Percentiles rank a stretch among this genome's conserved stretches.
These are phyloP conservation scores for Moxostoma hubbsi DNA, from an alignment of 2,797 vertebrate genomes.

Conservation along the genomic window DNA sequence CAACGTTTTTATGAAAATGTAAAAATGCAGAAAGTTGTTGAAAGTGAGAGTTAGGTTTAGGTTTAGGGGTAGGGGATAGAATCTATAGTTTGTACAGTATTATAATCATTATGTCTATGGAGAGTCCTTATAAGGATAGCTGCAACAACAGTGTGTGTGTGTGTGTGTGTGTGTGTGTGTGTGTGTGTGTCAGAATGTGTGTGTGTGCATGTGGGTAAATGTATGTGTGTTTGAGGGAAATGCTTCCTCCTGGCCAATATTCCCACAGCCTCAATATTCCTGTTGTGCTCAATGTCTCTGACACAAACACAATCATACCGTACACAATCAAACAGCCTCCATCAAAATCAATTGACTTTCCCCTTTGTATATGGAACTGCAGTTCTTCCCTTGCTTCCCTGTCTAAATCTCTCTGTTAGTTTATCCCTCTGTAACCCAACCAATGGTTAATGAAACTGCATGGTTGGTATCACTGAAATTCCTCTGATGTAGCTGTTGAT, in stretches of 20 bases:
- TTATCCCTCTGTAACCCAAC: conserved; percentile 42
- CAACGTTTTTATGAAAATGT: no score
- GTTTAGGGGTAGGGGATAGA: no score
- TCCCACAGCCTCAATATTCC: conserved; percentile 54
- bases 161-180: not conserved
- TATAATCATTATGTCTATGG: no score
- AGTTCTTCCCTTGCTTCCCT: conserved; percentile 8
- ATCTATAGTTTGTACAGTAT: no score
- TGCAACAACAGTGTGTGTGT: no score
- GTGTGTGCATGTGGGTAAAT: conserved; percentile 26
- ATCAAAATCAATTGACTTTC: not conserved
- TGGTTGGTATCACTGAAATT: conserved; percentile 58
- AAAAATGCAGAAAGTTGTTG: no score
- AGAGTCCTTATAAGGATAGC: no score
- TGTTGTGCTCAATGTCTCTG: conserved; percentile 48
- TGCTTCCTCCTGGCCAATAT: conserved; percentile 52
- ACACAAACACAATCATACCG: conserved; percentile 23
- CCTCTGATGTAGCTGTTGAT: conserved; percentile 51
- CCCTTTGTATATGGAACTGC: not conserved
- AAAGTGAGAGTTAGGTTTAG: no score
- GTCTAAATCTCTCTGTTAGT: conserved; percentile 26
- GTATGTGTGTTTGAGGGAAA: conserved; percentile 33
- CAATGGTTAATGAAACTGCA: conserved; percentile 58
- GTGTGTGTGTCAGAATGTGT: conserved; percentile 25
- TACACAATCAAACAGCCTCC: not conserved